phyloP scores from a whole-genome alignment of 2,888 invertebrate genomes.

The Chrysolina americana region DNA sequence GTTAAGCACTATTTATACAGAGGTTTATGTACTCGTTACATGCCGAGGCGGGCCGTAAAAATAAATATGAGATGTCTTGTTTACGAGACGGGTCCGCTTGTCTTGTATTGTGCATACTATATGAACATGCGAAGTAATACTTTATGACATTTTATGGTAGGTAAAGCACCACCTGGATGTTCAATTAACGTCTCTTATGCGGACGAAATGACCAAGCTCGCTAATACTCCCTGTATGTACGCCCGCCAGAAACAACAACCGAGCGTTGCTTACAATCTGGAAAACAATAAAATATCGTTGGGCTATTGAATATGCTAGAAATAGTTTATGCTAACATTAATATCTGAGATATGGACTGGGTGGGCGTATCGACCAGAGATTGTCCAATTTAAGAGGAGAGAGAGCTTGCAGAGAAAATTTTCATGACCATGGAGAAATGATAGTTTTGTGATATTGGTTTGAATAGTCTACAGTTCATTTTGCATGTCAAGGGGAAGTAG shows the following conservation, averaged over 20 bases:
- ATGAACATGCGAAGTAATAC: conserved; percentile 63
- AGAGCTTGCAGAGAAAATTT: background rate
- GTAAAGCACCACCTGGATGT: conserved; percentile 60
- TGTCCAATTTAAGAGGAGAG: background rate
- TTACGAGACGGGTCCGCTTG: conserved; percentile 60
- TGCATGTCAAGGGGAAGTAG: too few species aligned
- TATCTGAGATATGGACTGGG: background rate
- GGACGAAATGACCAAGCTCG: conserved; percentile 27
- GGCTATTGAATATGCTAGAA: background rate
- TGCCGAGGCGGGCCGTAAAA: conserved; percentile 56
- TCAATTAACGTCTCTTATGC: conserved; percentile 56
- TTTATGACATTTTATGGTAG: conserved; percentile 62
- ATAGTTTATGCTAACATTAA: background rate
- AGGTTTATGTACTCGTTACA: conserved; percentile 59
- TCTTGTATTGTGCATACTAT: conserved; percentile 63
- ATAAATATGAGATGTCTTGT: conserved; percentile 61
- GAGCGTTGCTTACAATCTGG: conserved; percentile 7
- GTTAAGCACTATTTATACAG: conserved; percentile 61
- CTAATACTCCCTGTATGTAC: conserved; percentile 15
- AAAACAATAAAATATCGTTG: conserved; percentile 1
- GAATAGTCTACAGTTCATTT: too few species aligned
- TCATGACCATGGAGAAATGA: too few species aligned
- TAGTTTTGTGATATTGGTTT: too few species aligned
- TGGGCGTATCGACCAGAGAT: background rate
- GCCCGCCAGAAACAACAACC: background rate